Evolutionary conservation across 2,113 vertebrate genomes (phyloP), one percentile per base, ranked within the genome.

Genomic region (Cygnus buccinator): DNA sequence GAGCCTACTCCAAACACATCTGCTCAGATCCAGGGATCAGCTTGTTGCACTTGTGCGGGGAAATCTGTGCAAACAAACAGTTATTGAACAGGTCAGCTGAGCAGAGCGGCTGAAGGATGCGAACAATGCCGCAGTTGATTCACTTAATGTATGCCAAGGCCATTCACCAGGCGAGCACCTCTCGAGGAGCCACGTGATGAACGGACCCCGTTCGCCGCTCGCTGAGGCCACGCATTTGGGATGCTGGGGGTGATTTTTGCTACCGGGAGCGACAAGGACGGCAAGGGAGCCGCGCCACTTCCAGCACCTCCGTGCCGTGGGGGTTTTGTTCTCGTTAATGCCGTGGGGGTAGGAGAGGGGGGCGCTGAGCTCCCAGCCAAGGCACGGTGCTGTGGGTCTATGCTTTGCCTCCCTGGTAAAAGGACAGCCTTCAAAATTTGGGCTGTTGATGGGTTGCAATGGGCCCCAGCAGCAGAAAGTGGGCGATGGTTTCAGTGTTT

Each of bases 61-160:
- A 95, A 96, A 95, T 93, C 93, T 94, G 85, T 90, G 91, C 94
- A 95, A 96, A 95, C 93, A 96, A 96, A 96, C 93, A 96, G 93
- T 94, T 86, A 62, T 93, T 95, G 95, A 95, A 92, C 35, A 71
- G 94, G 93, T 96, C 94, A 94, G 80, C 91, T 46, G 91, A 94
- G 95, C 94, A 94, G 95, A 91, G 95, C 43, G 58, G 76, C 93
- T 95, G 96, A 93, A 95, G 96, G 61, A 94, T 95, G 55, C 4
- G 10, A 87, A 96, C 94, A 97, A 96, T 95, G 92, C 91, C 74
- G 58, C 2, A 22, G 90, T 92, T 97, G 94, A 96, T 95, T 97
- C 93, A 72, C 90, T 91, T 89, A 74, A 84, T 78, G 90, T 90
- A 87, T 91, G 93, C 96, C 96, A 97, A 97, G 97, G 97, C 94